A percentile compares a stretch with the other conserved stretches of the same genome.
Evolutionary conservation across 2,888 invertebrate species (phyloP).

Genomic region (Acanthosepion lycidas): DNA sequence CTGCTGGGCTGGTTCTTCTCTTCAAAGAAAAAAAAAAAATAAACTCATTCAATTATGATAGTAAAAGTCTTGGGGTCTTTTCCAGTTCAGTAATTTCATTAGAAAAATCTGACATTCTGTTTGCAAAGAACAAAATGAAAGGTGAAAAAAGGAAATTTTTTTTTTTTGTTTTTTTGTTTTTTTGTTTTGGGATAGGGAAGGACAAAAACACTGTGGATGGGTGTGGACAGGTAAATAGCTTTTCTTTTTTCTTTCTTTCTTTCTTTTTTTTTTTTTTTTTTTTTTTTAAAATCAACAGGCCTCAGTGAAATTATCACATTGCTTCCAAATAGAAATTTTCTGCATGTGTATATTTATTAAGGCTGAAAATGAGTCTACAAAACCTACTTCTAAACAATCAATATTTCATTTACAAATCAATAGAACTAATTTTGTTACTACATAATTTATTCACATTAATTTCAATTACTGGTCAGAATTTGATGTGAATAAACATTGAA

Average conservation of each 20-base stretch:
- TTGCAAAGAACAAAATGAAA: background rate
- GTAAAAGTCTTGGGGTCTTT: background rate
- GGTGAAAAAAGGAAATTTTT: too few species aligned
- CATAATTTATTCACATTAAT: background rate
- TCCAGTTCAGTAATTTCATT: background rate
- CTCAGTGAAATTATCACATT: background rate
- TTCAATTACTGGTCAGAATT: background rate
- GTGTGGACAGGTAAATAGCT: background rate
- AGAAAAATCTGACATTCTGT: background rate
- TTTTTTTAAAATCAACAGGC: too few species aligned
- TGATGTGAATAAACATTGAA: background rate
- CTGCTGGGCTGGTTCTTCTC: conserved; percentile 15
- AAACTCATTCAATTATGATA: background rate
- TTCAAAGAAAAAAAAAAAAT: background rate
- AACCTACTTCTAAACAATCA: background rate
- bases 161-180: too few species aligned
- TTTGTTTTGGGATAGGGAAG: background rate
- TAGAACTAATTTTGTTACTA: background rate
- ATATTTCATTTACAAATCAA: background rate
- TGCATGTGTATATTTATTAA: background rate
- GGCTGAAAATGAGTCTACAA: background rate
- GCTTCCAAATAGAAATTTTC: background rate
- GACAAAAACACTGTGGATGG: background rate
- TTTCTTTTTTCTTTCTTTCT: background rate
- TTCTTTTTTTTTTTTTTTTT: background rate